Evolutionary conservation across 1,140 invertebrate genomes (phyloP), one percentile per base, ranked within the genome.

Genomic region (Akabosia matsudoensis): DNA sequence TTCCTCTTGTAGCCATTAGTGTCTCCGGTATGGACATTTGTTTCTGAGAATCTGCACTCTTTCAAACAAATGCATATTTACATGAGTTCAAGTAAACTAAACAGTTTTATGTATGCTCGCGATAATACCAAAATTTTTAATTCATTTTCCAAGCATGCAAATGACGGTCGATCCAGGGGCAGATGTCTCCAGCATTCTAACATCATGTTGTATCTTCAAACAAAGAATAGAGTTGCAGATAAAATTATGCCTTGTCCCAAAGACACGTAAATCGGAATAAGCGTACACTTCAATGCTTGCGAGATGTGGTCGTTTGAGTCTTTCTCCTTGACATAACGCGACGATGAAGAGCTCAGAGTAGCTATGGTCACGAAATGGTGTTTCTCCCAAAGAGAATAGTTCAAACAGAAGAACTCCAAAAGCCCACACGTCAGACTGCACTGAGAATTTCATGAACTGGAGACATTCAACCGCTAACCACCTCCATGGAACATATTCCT

Each of bases 381-480:
- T 56, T 78, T 83, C 78, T 82, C 84, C 85, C 18, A 86, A 76
- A 22, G 84, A 82, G 76, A 86, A 87, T 30, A 87, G 73, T 75
- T 87, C 86, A 84, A 84, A 87, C 30, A 86, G 73, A 52, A 85
- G 82, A 30, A 86, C 80, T 26, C 85, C 86, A 83, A 83, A 87
- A 22, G 86, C 85, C 86, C 86, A 87, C 30, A 87, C 85, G 82
- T 87, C 86, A 83, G 84, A 85, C 79, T 85, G 84, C 7, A 82
- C 82, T 13, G 85, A 86, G 75, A 85, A 87, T 16, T 85, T 74
- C 75, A 83, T 82, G 74, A 85, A 83, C 30, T 83, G 83, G 13
- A 87, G 82, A 51, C 85, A 85, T 73, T 87, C 86, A 70, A 86
- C 75, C 16, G 86, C 85, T 85, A 87, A 86, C 86, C 86, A 87